These are phyloP conservation scores for Conops quadrifasciatus DNA, from an alignment of 2,888 invertebrate genomes.

Conservation along the genomic window DNA sequence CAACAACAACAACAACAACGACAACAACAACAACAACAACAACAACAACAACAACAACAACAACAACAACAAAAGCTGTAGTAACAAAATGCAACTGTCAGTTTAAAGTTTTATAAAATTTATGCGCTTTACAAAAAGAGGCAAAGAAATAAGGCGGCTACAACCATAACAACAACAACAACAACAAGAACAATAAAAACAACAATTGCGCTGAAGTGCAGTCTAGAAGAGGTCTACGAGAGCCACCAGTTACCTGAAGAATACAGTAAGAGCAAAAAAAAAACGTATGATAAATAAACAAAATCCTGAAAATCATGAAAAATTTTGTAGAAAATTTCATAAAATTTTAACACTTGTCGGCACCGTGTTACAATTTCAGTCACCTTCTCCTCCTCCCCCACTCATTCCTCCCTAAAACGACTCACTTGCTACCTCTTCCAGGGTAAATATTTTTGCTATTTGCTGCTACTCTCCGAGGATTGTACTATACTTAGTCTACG, in stretches of 20 bases:
- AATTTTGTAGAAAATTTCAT: constrained; percentile 32
- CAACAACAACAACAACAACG: constrained; percentile 8
- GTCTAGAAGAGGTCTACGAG: background rate
- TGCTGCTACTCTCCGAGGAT: background rate
- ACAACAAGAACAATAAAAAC: background rate
- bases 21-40: constrained; percentile 7
- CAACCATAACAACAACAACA: constrained; percentile 15
- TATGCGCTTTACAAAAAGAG: constrained; percentile 17
- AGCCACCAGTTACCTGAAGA: background rate
- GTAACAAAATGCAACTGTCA: constrained; percentile 26
- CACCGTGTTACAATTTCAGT: constrained; percentile 16
- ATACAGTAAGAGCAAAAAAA: background rate
- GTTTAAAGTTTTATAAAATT: constrained; percentile 32
- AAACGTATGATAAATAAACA: background rate
- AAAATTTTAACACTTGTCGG: constrained; percentile 34
- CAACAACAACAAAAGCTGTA: constrained; percentile 5
- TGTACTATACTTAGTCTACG: background rate
- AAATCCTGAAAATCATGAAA: constrained; percentile 14
- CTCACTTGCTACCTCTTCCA: no score
- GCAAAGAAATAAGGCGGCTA: background rate
- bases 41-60: constrained; percentile 19
- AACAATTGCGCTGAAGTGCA: background rate
- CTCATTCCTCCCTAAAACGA: background rate
- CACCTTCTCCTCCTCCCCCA: background rate
- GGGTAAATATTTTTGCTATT: background rate